Conservation (phyloP, 2,888 invertebrate genomes). For the Salpingus planirostris region DNA sequence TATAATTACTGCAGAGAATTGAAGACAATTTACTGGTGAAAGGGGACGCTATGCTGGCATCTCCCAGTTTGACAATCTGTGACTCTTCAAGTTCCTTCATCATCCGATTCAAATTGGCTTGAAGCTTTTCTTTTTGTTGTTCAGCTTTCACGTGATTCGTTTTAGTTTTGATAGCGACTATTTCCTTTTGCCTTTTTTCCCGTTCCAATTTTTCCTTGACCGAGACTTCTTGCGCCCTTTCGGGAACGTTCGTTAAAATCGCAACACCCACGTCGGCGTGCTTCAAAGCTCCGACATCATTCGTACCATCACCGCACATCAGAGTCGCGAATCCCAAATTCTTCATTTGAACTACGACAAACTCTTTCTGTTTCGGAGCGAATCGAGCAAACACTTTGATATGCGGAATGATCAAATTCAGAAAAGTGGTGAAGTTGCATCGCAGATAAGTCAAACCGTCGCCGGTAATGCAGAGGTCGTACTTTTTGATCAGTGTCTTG, state of each 20-base stretch:
- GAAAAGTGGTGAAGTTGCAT: constrained; percentile 51
- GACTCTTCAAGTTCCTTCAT: constrained; percentile 79
- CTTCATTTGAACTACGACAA: constrained; percentile 83
- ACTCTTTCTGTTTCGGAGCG: constrained; percentile 98
- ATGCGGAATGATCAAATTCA: constrained; percentile 69
- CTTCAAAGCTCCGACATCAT: constrained; percentile 97
- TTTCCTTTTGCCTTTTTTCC: constrained; percentile 25
- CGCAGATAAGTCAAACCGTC: constrained; percentile 67
- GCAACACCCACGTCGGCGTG: constrained; percentile 97
- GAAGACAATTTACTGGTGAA: constrained; percentile 97
- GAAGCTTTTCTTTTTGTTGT: constrained; percentile 30
- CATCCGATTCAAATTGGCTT: constrained; percentile 50
- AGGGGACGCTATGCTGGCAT: constrained; percentile 98
- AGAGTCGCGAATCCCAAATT: constrained; percentile 80
- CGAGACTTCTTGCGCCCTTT: constrained; percentile 40
- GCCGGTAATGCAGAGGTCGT: constrained; percentile 93
- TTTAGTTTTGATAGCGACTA: constrained; percentile 17
- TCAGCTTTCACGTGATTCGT: constrained; percentile 23
- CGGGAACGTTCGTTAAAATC: constrained; percentile 74
- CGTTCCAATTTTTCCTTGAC: constrained; percentile 22
- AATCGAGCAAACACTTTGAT: constrained; percentile 93
- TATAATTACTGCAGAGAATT: constrained; percentile 81
- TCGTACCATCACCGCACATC: constrained; percentile 99
- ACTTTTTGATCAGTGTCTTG: constrained; percentile 56
- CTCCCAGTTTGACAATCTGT: constrained; percentile 89